phyloP scores from a whole-genome alignment of 2,797 vertebrate genomes.

The Numenius phaeopus region DNA sequence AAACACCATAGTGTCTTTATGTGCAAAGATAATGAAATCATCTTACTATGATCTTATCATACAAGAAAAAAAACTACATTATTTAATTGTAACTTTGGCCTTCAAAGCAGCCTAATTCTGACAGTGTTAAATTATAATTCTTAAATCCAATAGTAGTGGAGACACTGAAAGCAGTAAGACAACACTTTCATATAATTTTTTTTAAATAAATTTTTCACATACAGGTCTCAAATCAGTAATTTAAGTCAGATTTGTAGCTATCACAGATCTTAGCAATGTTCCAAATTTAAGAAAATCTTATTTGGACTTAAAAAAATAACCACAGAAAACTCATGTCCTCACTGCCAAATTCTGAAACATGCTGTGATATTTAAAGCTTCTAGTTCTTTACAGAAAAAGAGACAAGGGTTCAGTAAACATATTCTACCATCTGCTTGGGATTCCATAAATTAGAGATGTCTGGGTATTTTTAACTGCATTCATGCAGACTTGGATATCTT shows the following conservation, averaged over 20 bases:
- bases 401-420: constrained; percentile 61
- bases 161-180: not conserved
- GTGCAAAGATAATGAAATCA: not conserved
- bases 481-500: constrained; percentile 38
- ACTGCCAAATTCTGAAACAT: constrained; percentile 44
- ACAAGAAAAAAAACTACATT: not conserved
- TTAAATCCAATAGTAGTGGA: not conserved
- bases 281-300: not conserved
- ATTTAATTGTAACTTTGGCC: not conserved
- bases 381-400: constrained; percentile 47
- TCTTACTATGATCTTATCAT: not conserved
- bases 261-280: not conserved
- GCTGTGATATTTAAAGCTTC: constrained; percentile 65
- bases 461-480: constrained; percentile 67
- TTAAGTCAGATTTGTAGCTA: not conserved
- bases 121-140: not conserved
- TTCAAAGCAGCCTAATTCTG: not conserved
- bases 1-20: not conserved
- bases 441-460: constrained; percentile 76
- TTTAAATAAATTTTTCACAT: not conserved
- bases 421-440: constrained; percentile 71
- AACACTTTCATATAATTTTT: not conserved
- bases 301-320: not conserved
- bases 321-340: not conserved
- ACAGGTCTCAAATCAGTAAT: not conserved